These are phyloP conservation scores for Naja naja DNA, from an alignment of 2,113 vertebrate genomes.

Conservation along the genomic window DNA sequence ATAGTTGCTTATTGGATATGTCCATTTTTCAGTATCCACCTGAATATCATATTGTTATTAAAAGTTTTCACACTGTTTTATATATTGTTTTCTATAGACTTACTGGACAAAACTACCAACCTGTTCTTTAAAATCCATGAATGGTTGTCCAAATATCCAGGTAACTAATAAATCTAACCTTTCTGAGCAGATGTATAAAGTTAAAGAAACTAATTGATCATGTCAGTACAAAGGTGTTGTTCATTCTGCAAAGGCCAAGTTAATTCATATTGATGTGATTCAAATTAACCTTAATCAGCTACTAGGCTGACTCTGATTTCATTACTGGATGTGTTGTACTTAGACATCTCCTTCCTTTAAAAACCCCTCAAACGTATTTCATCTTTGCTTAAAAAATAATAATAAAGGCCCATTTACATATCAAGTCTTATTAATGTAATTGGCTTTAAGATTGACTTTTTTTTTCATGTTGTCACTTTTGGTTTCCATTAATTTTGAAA, in stretches of 20 bases:
- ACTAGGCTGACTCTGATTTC: constrained; percentile 72
- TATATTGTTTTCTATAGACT: not conserved
- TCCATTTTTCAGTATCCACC: not conserved
- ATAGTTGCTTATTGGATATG: not conserved
- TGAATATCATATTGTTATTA: fast-evolving
- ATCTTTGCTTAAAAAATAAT: constrained; percentile 53
- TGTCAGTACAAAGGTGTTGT: constrained; percentile 77
- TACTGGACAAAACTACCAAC: not conserved
- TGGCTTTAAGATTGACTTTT: constrained; percentile 63
- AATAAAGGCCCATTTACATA: constrained; percentile 67
- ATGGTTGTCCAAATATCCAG: constrained; percentile 50
- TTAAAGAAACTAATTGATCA: constrained; percentile 80
- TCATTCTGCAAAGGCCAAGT: constrained; percentile 78
- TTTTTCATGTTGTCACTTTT: constrained; percentile 64
- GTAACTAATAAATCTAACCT: constrained; percentile 81
- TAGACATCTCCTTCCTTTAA: constrained; percentile 69
- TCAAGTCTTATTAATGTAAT: constrained; percentile 64
- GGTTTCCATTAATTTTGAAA: constrained; percentile 65
- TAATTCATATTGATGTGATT: constrained; percentile 83
- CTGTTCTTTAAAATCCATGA: constrained; percentile 68
- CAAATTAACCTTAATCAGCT: constrained; percentile 84
- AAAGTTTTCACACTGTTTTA: constrained; percentile 21
- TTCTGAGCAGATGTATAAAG: constrained; percentile 70
- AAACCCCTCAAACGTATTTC: constrained; percentile 62
- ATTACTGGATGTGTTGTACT: constrained; percentile 72